Evolutionary conservation across 2,113 vertebrate genomes (phyloP).

Genomic region (Ellobius talpinus): DNA sequence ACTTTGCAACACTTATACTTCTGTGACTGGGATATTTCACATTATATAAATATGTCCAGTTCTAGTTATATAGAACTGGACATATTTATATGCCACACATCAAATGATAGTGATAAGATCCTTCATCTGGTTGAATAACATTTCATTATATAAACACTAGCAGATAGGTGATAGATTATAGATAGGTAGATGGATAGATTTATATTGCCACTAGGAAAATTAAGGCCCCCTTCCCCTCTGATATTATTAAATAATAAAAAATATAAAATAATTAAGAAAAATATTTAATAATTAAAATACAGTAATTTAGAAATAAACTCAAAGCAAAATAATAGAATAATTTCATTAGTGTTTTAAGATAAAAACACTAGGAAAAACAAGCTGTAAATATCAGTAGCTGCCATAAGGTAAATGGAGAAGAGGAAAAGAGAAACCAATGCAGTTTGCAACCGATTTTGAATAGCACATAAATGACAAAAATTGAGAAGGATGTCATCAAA

Average conservation of each 20-base stretch:
- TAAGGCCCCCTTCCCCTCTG: not conserved
- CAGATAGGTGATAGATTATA: too few relatives aligned
- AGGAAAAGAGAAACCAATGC: not conserved
- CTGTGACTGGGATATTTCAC: not conserved
- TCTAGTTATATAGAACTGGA: too few relatives aligned
- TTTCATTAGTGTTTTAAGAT: not conserved
- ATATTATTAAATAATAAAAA: not conserved
- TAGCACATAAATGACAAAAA: not conserved
- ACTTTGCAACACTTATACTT: not conserved
- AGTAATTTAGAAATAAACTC: not conserved
- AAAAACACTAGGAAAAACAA: not conserved
- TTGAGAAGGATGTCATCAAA: not conserved
- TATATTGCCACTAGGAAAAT: not conserved
- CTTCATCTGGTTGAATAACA: too few relatives aligned
- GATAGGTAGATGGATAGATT: too few relatives aligned
- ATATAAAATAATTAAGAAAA: too few relatives aligned
- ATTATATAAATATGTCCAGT: too few relatives aligned
- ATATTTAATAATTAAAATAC: not conserved
- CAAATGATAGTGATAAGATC: too few relatives aligned
- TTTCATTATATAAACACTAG: too few relatives aligned
- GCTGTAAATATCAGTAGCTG: not conserved
- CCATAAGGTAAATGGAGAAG: not conserved
- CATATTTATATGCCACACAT: too few relatives aligned
- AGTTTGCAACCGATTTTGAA: not conserved
- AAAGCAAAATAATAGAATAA: not conserved